A percentile compares a stretch with the other conserved stretches of the same genome.
Conservation (phyloP, 2,888 invertebrate genomes). For the Scotopteryx bipunctaria region DNA sequence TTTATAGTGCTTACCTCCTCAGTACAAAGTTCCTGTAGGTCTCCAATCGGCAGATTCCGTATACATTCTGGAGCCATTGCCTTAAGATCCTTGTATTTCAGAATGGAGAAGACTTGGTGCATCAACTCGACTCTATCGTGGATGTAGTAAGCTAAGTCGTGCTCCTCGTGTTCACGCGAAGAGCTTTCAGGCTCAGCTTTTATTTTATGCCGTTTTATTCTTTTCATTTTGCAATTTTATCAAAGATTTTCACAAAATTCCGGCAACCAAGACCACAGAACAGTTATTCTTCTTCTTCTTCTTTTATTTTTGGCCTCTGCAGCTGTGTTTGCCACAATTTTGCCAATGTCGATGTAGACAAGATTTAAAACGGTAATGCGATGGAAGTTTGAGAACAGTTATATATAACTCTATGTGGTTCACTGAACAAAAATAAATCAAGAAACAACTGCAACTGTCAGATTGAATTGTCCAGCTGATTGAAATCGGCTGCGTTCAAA, state of each 20-base stretch:
- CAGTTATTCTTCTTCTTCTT: not conserved
- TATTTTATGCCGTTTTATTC: slow-evolving; percentile 53
- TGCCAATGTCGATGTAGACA: too few species aligned
- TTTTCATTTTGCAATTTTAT: slow-evolving; percentile 28
- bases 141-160: slow-evolving; percentile 82
- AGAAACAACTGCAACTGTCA: too few species aligned
- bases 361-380: too few species aligned
- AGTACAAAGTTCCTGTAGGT: slow-evolving; percentile 83
- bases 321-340: too few species aligned
- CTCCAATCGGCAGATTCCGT: slow-evolving; percentile 68
- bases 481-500: slow-evolving; percentile 5
- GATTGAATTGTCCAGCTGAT: not conserved
- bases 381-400: too few species aligned
- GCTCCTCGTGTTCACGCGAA: slow-evolving; percentile 59
- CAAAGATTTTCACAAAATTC: not conserved
- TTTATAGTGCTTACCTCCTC: slow-evolving; percentile 72
- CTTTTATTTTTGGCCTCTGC: too few species aligned
- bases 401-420: too few species aligned
- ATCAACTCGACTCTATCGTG: slow-evolving; percentile 84
- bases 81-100: slow-evolving; percentile 82
- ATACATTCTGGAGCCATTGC: slow-evolving; percentile 82
- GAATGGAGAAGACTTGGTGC: slow-evolving; percentile 83
- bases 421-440: too few species aligned
- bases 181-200: slow-evolving; percentile 61
- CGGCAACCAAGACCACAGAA: not conserved